Conservation (phyloP, 1,140 invertebrate species). For the Lasaia peninsularis region DNA sequence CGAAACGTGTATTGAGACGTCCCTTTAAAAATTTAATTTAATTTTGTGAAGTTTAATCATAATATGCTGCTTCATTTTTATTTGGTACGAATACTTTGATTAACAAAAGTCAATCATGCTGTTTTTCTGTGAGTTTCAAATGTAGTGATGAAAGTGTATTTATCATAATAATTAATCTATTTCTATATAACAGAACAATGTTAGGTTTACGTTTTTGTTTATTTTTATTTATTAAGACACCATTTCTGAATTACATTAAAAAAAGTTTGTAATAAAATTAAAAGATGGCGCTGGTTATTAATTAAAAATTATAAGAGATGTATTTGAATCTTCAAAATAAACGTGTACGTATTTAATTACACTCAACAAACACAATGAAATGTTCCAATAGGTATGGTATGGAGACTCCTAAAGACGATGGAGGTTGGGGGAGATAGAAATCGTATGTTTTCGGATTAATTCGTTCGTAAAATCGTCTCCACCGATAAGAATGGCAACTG, state of each 20-base stretch:
- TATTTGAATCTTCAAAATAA: background rate
- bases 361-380: conserved; percentile 61
- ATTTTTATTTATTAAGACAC: background rate
- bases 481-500: conserved; percentile 73
- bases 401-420: conserved; percentile 45
- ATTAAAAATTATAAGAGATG: no score
- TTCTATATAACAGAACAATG: no score
- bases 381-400: conserved; percentile 40
- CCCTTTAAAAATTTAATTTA: conserved; percentile 19
- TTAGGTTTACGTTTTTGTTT: no score
- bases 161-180: no score
- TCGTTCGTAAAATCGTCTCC: conserved; percentile 76
- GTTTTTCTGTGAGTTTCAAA: background rate
- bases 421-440: conserved; percentile 59
- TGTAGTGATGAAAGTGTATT: no score
- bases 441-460: conserved; percentile 76
- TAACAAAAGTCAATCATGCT: background rate
- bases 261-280: no score
- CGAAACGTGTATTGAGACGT: conserved; percentile 53
- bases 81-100: no score
- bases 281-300: no score
- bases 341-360: conserved; percentile 58
- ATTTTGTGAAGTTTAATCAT: background rate
- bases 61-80: background rate
- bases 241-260: background rate